Conservation (phyloP, 2,888 invertebrate species). For the Drosophila mimetica region DNA sequence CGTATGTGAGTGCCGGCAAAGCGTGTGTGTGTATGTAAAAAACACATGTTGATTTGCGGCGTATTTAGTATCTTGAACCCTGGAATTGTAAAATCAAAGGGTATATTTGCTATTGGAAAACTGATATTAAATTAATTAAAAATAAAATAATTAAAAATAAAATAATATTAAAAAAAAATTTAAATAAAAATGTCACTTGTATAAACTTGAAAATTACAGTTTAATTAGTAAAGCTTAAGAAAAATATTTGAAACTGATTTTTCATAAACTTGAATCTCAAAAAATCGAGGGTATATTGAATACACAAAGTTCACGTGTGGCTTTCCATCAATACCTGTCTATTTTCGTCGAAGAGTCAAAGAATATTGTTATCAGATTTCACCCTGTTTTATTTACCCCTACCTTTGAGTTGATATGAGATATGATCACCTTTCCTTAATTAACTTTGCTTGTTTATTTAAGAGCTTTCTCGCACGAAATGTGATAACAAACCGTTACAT, state of each 20-base stretch:
- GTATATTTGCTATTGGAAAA: background rate
- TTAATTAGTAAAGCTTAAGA: too few species aligned
- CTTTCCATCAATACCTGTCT: background rate
- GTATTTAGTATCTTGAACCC: background rate
- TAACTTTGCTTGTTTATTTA: background rate
- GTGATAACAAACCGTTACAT: background rate
- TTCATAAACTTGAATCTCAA: too few species aligned
- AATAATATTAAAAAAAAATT: too few species aligned
- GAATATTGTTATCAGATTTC: background rate
- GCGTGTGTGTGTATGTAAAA: background rate
- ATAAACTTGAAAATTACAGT: too few species aligned
- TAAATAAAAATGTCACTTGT: too few species aligned
- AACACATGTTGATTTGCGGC: slow-evolving; percentile 35
- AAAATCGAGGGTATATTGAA: too few species aligned
- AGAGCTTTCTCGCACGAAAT: background rate
- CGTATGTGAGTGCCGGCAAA: background rate
- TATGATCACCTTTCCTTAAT: background rate
- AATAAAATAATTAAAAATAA: too few species aligned
- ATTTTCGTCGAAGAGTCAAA: background rate
- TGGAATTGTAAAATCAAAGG: background rate
- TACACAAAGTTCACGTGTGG: too few species aligned
- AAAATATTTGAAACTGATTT: too few species aligned
- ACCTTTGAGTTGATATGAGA: background rate
- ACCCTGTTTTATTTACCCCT: background rate
- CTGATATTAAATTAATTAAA: background rate